Conservation (phyloP, 2,113 vertebrate genomes). For the Tachycineta bicolor region DNA sequence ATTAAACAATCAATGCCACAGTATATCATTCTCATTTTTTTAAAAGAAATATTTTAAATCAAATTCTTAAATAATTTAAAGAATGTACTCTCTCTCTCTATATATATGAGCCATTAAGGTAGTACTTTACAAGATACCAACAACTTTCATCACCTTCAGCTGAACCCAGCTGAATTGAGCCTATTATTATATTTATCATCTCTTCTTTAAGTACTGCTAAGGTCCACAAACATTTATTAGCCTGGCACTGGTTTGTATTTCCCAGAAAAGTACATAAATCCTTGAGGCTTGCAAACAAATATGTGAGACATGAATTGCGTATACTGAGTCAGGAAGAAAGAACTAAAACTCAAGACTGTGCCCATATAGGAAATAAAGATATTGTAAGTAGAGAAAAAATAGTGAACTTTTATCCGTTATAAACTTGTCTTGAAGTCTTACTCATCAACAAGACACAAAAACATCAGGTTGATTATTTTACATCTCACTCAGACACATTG, state of each 20-base stretch:
- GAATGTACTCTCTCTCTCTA: neutral
- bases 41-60: neutral
- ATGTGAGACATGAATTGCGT: neutral
- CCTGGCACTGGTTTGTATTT: neutral
- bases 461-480: neutral
- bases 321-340: neutral
- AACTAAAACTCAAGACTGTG: neutral
- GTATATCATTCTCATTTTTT: neutral
- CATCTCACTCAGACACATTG: neutral
- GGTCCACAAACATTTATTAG: neutral
- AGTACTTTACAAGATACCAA: neutral
- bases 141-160: neutral
- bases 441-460: neutral
- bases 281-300: neutral
- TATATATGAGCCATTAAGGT: neutral
- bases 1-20: slow-evolving; percentile 15
- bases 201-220: neutral
- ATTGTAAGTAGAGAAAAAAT: neutral
- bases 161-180: neutral
- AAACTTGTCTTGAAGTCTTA: neutral
- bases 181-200: neutral
- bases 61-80: slow-evolving; percentile 55
- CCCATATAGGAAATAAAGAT: neutral
- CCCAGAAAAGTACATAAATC: neutral
- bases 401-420: neutral